phyloP scores from a whole-genome alignment of 2,113 vertebrate species.

The Phrynosoma platyrhinos region DNA sequence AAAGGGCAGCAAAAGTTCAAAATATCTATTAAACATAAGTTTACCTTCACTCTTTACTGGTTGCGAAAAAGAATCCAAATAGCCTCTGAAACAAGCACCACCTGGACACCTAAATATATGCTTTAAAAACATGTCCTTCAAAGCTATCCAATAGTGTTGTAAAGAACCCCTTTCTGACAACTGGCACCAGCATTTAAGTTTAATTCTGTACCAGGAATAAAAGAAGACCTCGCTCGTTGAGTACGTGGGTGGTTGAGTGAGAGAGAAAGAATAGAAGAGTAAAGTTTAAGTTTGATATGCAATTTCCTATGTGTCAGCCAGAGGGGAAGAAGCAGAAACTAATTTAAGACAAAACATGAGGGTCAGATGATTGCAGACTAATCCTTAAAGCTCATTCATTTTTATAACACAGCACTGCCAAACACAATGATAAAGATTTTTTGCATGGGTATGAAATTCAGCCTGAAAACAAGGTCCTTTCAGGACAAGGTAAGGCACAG shows the following conservation, averaged over 20 bases:
- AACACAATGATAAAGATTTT: conserved; percentile 6
- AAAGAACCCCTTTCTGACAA: neutral
- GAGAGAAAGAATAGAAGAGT: neutral
- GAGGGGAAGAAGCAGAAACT: conserved; percentile 43
- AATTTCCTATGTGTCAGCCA: conserved; percentile 21
- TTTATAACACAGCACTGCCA: conserved; percentile 13
- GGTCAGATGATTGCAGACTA: conserved; percentile 39
- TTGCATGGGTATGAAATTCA: conserved; percentile 23
- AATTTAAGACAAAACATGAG: conserved; percentile 47
- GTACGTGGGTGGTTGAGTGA: conserved; percentile 6
- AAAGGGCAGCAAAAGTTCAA: neutral
- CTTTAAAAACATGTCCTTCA: neutral
- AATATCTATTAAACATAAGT: neutral
- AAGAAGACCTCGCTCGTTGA: neutral
- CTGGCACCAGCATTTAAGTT: neutral
- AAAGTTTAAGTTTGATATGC: conserved; percentile 36
- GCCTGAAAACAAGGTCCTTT: conserved; percentile 5
- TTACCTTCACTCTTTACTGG: too few species aligned
- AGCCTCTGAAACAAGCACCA: too few species aligned
- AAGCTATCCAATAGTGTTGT: neutral
- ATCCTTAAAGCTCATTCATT: conserved; percentile 45
- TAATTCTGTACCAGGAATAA: conserved; percentile 49
- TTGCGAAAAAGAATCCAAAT: neutral
- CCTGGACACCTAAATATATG: neutral
- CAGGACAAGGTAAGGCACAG: neutral